phyloP scores from a whole-genome alignment of 1,140 invertebrate species.

The Drosophila truncata region DNA sequence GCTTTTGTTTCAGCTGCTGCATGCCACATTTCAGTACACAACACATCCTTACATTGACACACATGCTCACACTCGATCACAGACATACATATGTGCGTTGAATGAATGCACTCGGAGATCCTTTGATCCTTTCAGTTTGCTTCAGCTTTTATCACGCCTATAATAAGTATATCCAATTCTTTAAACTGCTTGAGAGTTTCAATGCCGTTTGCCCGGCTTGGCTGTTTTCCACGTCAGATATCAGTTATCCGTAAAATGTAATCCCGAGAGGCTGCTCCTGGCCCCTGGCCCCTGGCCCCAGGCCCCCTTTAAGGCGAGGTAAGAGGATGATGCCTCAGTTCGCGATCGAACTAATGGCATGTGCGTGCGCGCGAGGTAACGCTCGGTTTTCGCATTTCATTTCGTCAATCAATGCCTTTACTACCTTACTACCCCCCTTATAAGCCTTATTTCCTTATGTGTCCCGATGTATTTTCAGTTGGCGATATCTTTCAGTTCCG shows the following conservation, averaged over 20 bases:
- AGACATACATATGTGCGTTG: constrained; percentile 16
- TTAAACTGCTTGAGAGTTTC: constrained; percentile 37
- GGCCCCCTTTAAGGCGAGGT: constrained; percentile 16
- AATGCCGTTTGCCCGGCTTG: constrained; percentile 25
- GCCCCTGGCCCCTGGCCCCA: not conserved
- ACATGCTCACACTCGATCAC: constrained; percentile 1
- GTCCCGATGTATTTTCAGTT: constrained; percentile 20
- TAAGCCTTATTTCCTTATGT: constrained; percentile 3
- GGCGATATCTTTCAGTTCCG: constrained; percentile 19
- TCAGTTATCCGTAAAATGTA: not conserved
- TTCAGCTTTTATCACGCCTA: constrained; percentile 41
- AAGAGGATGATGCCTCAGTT: constrained; percentile 11
- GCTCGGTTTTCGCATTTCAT: constrained; percentile 31
- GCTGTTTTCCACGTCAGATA: constrained; percentile 18
- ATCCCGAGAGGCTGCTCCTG: constrained; percentile 1
- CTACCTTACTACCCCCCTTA: not conserved
- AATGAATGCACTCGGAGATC: constrained; percentile 28
- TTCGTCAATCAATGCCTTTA: constrained; percentile 25
- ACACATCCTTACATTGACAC: not conserved
- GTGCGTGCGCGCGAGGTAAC: constrained; percentile 12
- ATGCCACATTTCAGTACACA: constrained; percentile 21
- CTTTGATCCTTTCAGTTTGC: constrained; percentile 40
- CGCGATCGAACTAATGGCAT: not conserved
- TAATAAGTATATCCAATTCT: constrained; percentile 19
- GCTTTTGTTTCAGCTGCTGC: constrained; percentile 47